Base-by-base conservation (phyloP, 2,888 invertebrate genomes). In the Ptychoptera contaminata region DNA sequence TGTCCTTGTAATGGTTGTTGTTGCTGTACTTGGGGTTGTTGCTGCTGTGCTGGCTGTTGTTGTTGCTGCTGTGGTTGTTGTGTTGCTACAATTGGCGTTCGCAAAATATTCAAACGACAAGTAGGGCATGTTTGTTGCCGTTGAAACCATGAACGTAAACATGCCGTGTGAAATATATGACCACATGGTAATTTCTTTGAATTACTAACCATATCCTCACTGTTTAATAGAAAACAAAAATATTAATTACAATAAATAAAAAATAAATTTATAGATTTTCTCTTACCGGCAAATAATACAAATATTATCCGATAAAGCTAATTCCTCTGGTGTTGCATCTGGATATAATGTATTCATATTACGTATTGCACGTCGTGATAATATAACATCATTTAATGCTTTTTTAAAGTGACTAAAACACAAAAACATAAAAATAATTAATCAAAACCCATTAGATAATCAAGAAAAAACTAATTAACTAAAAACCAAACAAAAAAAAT, bases 121-220 rank as follows among this genome's bases (percentile, higher is more conserved):
- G 98, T 99, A 1, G 98, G 98, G 61, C 98, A 99, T 5, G 98
- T 98, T 69, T 99, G 98, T 63, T 99, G 98, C 8, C 98, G 78
- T 69, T 98, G 98, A 70, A 99, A 99, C 98, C 98, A 99, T 35
- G 94, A 92, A 41, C 97, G 79, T 45, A 98, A 73, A 66, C 98
- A 98, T 44, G 88, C 85, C 39, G 94, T 88, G 68, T 99, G 98
- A 73, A 99, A 98, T 58, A 99, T 97, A 66, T 99, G 98, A 63
- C 93, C 93, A 69, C 98, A 99, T 1, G 98, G 97, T 51, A 99
- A 68, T 61, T 96, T 97, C 68, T 99, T 98, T 36, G 94, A 84
- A 42, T 77, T 80, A 50, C 72, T 68, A 4, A 73, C 62, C 77
- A 78, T 78, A 56, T 77, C 77, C 55, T 78, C 77, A 58, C 79